phyloP scores from a whole-genome alignment of 2,113 vertebrate genomes.

The Labeo catla region DNA sequence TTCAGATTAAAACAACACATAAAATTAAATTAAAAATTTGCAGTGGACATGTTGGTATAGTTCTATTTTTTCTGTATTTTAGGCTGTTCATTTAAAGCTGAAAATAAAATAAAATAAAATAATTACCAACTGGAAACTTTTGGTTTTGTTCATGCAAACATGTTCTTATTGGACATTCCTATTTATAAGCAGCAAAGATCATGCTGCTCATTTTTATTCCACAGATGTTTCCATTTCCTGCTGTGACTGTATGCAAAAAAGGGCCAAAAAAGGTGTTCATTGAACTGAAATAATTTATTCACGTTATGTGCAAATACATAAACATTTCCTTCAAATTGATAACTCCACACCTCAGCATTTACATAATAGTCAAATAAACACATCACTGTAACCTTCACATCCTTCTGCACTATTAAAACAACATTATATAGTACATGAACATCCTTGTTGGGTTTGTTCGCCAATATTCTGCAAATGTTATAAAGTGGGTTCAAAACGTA shows the following conservation, averaged over 20 bases:
- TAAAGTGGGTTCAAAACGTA: not conserved
- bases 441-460: not conserved
- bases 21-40: too few species aligned
- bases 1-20: not conserved
- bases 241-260: constrained; percentile 13
- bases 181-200: not conserved
- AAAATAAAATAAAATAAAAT: too few species aligned
- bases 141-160: not conserved
- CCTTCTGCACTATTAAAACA: not conserved
- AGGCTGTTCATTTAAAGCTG: too few species aligned
- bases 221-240: constrained; percentile 8
- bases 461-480: not conserved
- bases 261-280: not conserved
- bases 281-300: not conserved
- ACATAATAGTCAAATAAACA: not conserved
- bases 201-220: not conserved
- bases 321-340: constrained; percentile 31
- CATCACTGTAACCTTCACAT: not conserved
- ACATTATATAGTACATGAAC: not conserved
- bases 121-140: not conserved
- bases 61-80: too few species aligned
- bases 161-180: not conserved
- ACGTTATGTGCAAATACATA: not conserved
- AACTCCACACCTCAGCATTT: not conserved
- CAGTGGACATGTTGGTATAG: not conserved